Percentiles rank a stretch among this genome's conserved stretches.
phyloP scores from a whole-genome alignment of 2,113 vertebrate species.

The Thermophis baileyi region DNA sequence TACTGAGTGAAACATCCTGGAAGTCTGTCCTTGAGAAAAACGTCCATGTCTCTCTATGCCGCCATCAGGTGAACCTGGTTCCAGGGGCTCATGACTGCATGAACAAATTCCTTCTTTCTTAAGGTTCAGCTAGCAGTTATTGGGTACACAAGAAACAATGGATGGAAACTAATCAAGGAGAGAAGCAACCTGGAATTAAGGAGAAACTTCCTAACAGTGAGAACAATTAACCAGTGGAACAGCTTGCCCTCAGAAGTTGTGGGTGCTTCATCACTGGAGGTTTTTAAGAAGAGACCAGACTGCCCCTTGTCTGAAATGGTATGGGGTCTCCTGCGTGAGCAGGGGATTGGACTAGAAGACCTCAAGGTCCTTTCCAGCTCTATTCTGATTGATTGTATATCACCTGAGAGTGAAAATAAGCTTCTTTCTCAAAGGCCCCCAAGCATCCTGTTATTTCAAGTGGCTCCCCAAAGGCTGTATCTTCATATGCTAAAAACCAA shows the following conservation, averaged over 20 bases:
- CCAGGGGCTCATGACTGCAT: neutral
- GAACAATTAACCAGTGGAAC: neutral
- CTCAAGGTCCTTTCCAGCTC: no score
- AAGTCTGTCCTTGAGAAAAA: neutral
- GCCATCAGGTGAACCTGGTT: neutral
- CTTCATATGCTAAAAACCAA: neutral
- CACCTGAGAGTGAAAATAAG: neutral
- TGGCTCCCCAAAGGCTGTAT: neutral
- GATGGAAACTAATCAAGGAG: neutral
- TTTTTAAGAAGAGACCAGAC: neutral
- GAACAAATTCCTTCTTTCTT: neutral
- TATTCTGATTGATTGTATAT: neutral
- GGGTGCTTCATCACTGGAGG: neutral
- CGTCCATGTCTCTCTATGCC: neutral
- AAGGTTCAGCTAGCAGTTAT: neutral
- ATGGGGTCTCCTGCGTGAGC: no score
- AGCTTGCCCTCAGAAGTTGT: neutral
- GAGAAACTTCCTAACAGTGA: neutral
- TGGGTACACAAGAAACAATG: neutral
- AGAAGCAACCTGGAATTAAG: neutral
- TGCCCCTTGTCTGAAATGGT: neutral
- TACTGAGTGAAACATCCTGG: neutral
- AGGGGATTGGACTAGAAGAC: no score
- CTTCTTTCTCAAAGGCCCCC: neutral
- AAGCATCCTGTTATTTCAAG: neutral